Evolutionary conservation across 1,140 invertebrate genomes (phyloP), one percentile per base, ranked within the genome.

Genomic region (Thrips palmi): DNA sequence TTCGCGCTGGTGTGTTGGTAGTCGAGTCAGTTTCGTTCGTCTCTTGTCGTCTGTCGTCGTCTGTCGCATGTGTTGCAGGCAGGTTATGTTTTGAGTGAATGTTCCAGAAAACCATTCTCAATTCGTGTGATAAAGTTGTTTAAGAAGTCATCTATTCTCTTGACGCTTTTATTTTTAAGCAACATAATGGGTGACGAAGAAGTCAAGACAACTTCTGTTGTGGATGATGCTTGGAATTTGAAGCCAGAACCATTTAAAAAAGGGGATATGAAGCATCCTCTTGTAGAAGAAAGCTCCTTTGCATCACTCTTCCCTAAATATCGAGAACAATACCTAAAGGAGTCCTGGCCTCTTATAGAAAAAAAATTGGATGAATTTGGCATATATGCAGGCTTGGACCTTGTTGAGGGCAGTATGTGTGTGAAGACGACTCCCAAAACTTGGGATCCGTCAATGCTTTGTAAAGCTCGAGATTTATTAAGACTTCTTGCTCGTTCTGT

Each of bases 401-500:
- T 96, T 1, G 64, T 96, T 2, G 89, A 97, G 70, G 94, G 96
- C 33, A 81, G 79, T 46, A 91, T 99, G 82, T 77, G 75, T 5
- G 94, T 99, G 0, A 71, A 67, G 54, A 98, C 96, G 0, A 97
- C 92, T 1, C 67, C 88, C 34, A 94, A 97, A 64, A 97, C 93
- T 2, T 98, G 87, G 87, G 96, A 99, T 67, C 96, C 96, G 0
- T 97, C 86, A 46, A 85, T 96, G 29, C 88, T 99, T 30, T 70
- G 98, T 6, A 98, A 98, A 63, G 87, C 91, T 6, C 68, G 93
- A 44, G 96, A 99, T 57, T 70, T 97, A 58, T 86, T 98, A 40
- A 96, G 94, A 56, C 60, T 99, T 2, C 55, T 99, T 40, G 86
- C 93, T 2, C 63, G 96, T 48, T 94, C 89, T 58, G 93, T 99